phyloP scores from a whole-genome alignment of 92 coral and sea anemone genomes.

The Phenganax marumi region DNA sequence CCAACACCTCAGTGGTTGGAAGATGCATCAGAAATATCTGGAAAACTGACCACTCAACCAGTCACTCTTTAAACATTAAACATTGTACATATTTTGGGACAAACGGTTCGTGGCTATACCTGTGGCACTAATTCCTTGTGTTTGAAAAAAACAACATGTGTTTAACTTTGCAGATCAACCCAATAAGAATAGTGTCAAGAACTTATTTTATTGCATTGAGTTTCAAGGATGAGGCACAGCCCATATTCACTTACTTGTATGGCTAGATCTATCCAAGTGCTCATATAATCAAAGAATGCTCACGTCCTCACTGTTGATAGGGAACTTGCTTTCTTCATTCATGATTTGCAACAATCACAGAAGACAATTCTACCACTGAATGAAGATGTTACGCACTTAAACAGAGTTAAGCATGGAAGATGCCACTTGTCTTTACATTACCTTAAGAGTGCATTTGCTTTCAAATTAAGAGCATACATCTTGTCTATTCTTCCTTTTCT shows the following conservation, averaged over 20 bases:
- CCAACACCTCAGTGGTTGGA: conserved; percentile 16
- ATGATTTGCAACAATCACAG: conserved; percentile 8
- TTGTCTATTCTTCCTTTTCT: conserved; percentile 13
- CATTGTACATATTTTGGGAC: conserved; percentile 15
- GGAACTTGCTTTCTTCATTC: background rate
- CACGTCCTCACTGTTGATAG: background rate
- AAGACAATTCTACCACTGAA: conserved; percentile 11
- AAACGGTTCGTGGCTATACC: background rate
- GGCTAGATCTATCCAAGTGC: conserved; percentile 2
- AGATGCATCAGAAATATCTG: background rate
- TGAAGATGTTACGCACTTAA: conserved; percentile 9
- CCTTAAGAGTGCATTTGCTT: conserved; percentile 11
- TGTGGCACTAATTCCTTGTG: conserved; percentile 13
- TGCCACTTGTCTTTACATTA: background rate
- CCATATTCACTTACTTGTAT: conserved; percentile 1
- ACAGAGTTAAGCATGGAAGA: conserved; percentile 15
- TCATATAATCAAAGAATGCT: background rate
- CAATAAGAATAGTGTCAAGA: background rate
- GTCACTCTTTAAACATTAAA: conserved; percentile 7
- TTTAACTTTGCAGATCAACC: background rate
- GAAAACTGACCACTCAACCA: conserved; percentile 5
- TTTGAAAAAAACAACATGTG: background rate
- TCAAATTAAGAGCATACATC: conserved; percentile 18
- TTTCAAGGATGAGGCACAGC: conserved; percentile 17
- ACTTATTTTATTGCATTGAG: conserved; percentile 15